Evolutionary conservation across 2,113 vertebrate genomes (phyloP), one percentile per base, ranked within the genome.

Genomic region (Glaucomys volans): DNA sequence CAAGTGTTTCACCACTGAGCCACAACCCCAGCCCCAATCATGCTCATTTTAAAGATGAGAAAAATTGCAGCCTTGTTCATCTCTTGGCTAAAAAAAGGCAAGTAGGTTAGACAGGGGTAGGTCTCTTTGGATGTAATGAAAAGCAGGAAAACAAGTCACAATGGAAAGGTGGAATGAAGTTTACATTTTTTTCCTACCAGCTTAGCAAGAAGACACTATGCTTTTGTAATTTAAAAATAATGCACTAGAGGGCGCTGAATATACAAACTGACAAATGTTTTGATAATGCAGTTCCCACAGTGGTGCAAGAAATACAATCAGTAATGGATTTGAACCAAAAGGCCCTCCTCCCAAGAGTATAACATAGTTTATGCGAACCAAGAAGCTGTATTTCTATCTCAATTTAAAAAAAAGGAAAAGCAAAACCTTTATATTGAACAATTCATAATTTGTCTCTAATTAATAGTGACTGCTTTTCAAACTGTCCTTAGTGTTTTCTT

Each of bases 221-320:
- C 26, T 66, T 94, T 79, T 90, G 80, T 84, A 40, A 87, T 62
- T 84, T 57, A 76, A 57, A 85, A 93, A 47, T 59, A 26, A 42
- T 40, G 37, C 97, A 95, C 96, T 85, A 98, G 97, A 93, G 97
- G 97, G 96, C 92, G 62, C 94, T 93, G 97, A 64, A 95, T 35
- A 87, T 14, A 94, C 54, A 95, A 87, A 14, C 62, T 71, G 44
- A 69, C 76, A 85, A 74, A n/a, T 57, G 35, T 72, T 91, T 69
- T 80, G 28, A 28, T 83, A 90, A 74, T 52, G 16, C 54, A 93
- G 54, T 95, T 92, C 47, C 88, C 80, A 95, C 52, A 95, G 57
- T 69, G 44, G n/a, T 91, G 59, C 22, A 67, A 85, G 26, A 87
- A 47, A 87, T 32, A 77, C 67, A 67, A 93, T 85, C 69, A 88